These are phyloP conservation scores for Panzeria rudis DNA, from an alignment of 2,888 invertebrate species.

Conservation along the genomic window DNA sequence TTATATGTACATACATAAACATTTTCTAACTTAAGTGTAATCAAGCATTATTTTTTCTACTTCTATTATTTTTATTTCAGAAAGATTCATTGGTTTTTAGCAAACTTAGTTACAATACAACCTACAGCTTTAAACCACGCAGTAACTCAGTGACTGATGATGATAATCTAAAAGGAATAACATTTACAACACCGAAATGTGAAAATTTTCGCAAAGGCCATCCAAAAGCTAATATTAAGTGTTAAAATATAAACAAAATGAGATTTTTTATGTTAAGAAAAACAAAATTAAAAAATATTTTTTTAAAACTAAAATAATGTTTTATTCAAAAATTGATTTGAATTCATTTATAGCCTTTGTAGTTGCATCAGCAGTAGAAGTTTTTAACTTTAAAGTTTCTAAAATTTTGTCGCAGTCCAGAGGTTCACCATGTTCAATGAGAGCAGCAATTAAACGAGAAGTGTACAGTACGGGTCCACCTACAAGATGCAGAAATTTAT, in stretches of 20 bases:
- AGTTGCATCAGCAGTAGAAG: not conserved
- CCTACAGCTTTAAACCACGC: constrained; percentile 76
- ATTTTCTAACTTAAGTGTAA: not conserved
- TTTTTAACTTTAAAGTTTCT: constrained; percentile 54
- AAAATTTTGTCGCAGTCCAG: constrained; percentile 72
- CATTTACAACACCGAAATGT: constrained; percentile 82
- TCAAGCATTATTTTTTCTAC: not conserved
- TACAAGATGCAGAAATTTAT: constrained; percentile 87
- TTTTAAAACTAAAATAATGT: constrained; percentile 28
- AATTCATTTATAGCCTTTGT: constrained; percentile 77
- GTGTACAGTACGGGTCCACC: constrained; percentile 90
- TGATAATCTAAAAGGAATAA: constrained; percentile 74
- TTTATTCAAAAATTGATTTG: constrained; percentile 79
- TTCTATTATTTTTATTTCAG: constrained; percentile 75
- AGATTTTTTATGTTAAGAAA: constrained; percentile 51
- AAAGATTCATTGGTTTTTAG: constrained; percentile 82
- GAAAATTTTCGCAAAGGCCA: constrained; percentile 81
- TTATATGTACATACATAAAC: no score
- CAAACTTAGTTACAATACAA: constrained; percentile 82
- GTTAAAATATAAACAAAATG: constrained; percentile 78
- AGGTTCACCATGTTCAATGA: constrained; percentile 86
- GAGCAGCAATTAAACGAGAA: constrained; percentile 89
- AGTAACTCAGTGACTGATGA: constrained; percentile 74
- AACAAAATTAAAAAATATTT: constrained; percentile 31
- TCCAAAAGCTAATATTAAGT: constrained; percentile 81